Evolutionary conservation across 2,888 invertebrate species (phyloP), one percentile per base, ranked within the genome.

Genomic region (Diaperis boleti): DNA sequence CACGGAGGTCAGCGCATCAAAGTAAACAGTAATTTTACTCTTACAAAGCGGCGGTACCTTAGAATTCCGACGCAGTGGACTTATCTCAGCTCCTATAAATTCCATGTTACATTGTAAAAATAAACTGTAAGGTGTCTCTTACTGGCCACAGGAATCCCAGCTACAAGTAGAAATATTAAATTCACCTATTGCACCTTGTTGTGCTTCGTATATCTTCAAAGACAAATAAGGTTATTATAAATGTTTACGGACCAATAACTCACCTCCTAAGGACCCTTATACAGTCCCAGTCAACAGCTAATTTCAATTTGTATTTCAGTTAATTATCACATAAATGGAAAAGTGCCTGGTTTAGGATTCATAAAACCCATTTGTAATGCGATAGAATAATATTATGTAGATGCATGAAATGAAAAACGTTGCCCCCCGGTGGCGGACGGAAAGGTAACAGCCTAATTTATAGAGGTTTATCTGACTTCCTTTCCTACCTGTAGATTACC

Each of bases 241-340:
- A 64, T 65, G 64, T 68, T 67, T 67, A 62, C 66, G 59, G 52
- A 56, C 66, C 67, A 66, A 70, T 69, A 69, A 65, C 64, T 66
- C 61, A 69, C 52, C 59, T 35, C 57, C 64, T 67, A 69, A 71
- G 68, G 63, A 69, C 65, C 65, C 62, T 33, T 67, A 70, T 70
- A 70, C 72, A 73, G 65, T 64, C 69, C 60, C 59, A 73, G 70
- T 74, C 71, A 73, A 73, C 73, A 71, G 72, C 69, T 74, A 76
- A 76, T 76, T 75, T 75, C 74, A 76, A 76, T 75, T 76, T 75
- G 76, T 76, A 70, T 74, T 74, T 71, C 57, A 68, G 68, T 70
- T 75, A 76, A 76, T 75, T 75, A 76, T 74, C 75, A 74, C 75
- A 75, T 73, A 76, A 74, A 76, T 76, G 73, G 71, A 71, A 71